Percentiles rank a stretch among this genome's conserved stretches.
These are phyloP conservation scores for Pardosa pseudoannulata DNA, from an alignment of 2,888 invertebrate species.

Conservation along the genomic window DNA sequence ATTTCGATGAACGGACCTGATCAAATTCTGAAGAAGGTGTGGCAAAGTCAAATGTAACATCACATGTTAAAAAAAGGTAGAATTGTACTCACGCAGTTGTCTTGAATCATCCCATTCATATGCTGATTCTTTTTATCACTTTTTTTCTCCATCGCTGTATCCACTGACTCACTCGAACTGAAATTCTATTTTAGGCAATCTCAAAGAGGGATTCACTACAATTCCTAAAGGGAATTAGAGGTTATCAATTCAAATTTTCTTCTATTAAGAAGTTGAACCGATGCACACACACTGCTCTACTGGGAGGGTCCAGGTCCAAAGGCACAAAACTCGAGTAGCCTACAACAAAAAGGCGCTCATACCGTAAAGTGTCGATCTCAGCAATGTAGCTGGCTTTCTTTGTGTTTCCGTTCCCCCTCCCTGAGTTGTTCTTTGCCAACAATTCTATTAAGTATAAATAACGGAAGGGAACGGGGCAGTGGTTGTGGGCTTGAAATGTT, in stretches of 20 bases:
- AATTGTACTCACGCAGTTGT: slow-evolving; percentile 40
- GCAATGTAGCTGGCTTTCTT: slow-evolving; percentile 37
- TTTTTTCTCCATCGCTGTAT: slow-evolving; percentile 49
- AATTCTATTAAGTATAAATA: slow-evolving; percentile 67
- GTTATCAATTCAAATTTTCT: background rate
- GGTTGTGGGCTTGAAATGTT: slow-evolving; percentile 27
- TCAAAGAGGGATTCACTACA: background rate
- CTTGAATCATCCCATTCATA: slow-evolving; percentile 34
- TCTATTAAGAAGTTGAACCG: background rate
- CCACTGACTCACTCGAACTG: background rate
- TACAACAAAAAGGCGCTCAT: slow-evolving; percentile 39
- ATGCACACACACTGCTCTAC: slow-evolving; percentile 9
- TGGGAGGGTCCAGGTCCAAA: slow-evolving; percentile 30
- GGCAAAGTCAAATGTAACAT: too few species aligned
- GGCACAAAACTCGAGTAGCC: slow-evolving; percentile 28
- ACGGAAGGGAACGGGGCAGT: slow-evolving; percentile 51
- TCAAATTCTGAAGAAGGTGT: too few species aligned
- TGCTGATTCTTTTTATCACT: slow-evolving; percentile 44
- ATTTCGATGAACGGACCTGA: too few species aligned
- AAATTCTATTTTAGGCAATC: background rate
- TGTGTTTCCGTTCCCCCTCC: slow-evolving; percentile 28
- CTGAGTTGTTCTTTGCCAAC: slow-evolving; percentile 48
- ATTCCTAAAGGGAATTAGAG: background rate
- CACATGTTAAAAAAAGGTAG: too few species aligned
- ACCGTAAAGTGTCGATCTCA: slow-evolving; percentile 48